Base-by-base conservation (phyloP, 2,113 vertebrate genomes). In the Cyrtonyx montezumae region DNA sequence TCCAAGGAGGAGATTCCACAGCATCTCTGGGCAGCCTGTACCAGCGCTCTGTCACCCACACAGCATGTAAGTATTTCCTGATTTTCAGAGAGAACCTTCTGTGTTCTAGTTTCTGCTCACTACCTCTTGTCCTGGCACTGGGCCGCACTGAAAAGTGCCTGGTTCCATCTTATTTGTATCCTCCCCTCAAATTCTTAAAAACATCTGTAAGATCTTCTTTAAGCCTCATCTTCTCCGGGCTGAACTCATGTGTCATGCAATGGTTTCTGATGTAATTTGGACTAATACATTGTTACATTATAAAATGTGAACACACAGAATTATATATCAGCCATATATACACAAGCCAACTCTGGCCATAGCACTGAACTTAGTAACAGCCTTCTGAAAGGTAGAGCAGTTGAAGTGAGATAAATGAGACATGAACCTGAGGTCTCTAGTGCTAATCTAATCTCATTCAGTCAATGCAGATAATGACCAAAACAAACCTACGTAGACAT, bases 371-470 rank as follows among this genome's bases (percentile, higher is more conserved):
- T 6, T 19, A 17, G 6, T 2, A 76, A 48, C 9, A 37, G n/a
- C 4, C 17, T 49, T 17, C n/a, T 78, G 13, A 62, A 9, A 26
- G 11, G 26, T 11, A 68, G 81, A 73, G 14, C 13, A 56, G 0
- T 0, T 65, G 26, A 56, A 61, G 2, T 16, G 42, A 17, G 23
- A 4, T 20, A 23, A 26, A 22, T 18, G 10, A 53, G 9, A 26
- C 6, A 7, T 6, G 5, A 17, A 3, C 9, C 2, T 1, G 18
- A 75, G 11, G 26, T 6, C 19, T 45, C 37, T 51, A 26, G 42
- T 53, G 71, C 45, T 28, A 42, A 76, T 3, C 7, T 42, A 53
- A n/a, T 34, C 25, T 17, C 9, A 11, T 45, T 59, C 45, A 63
- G 53, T 4, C 59, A 78, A 1, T 15, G 13, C 6, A 81, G 37